Conservation (phyloP, 2,888 invertebrate species). For the Spilosoma lubricipeda region DNA sequence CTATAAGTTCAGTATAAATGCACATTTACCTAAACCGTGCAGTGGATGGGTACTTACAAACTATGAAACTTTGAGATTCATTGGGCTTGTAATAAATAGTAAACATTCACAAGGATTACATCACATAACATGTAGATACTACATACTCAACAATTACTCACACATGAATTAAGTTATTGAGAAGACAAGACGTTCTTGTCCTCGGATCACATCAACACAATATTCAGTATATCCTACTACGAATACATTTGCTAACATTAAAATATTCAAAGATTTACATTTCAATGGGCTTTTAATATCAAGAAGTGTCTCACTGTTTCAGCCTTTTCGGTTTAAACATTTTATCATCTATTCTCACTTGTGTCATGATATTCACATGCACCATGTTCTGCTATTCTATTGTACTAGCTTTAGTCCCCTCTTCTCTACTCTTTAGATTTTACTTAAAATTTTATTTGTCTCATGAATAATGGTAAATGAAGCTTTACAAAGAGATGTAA, state of each 20-base stretch:
- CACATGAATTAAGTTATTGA: no score
- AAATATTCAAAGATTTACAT: not conserved
- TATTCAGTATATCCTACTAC: not conserved
- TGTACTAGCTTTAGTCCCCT: no score
- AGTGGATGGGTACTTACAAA: not conserved
- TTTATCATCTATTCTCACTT: not conserved
- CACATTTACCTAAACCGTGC: no score
- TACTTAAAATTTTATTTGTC: not conserved
- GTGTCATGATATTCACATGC: not conserved
- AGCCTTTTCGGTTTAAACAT: not conserved
- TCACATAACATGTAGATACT: no score
- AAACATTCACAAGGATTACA: not conserved
- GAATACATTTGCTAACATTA: not conserved
- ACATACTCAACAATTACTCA: no score
- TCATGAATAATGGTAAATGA: not conserved
- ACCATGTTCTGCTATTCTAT: not conserved
- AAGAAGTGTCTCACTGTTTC: constrained; percentile 7
- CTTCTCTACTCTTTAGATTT: no score
- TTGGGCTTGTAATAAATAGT: not conserved
- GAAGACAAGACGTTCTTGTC: no score
- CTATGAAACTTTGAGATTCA: not conserved
- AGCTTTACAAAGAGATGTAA: not conserved
- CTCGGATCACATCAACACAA: not conserved
- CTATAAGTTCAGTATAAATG: no score
- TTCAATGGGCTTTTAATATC: not conserved